A percentile compares a stretch with the other conserved stretches of the same genome.
These are phyloP conservation scores for Sylvicola cinctus DNA, from an alignment of 2,888 invertebrate species.

Conservation along the genomic window DNA sequence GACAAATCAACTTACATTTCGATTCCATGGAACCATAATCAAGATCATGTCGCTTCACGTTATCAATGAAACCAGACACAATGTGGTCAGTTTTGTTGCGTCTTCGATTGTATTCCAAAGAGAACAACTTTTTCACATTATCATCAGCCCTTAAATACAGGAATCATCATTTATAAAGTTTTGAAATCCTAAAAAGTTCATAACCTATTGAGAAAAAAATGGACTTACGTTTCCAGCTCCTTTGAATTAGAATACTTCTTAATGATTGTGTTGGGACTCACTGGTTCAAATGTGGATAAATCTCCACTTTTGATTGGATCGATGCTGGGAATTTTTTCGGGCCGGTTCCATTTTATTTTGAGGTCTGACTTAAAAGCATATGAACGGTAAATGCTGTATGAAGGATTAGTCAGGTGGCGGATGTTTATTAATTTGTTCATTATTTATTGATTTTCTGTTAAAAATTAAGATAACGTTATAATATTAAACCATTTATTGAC, in stretches of 20 bases:
- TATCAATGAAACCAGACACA: slow-evolving; percentile 30
- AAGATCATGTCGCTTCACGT: slow-evolving; percentile 45
- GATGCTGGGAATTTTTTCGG: slow-evolving; percentile 41
- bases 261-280: slow-evolving; percentile 32
- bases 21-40: slow-evolving; percentile 52
- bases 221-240: slow-evolving; percentile 44
- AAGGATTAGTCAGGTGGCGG: too few relatives aligned
- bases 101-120: slow-evolving; percentile 41
- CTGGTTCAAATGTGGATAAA: slow-evolving; percentile 30
- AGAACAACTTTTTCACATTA: slow-evolving; percentile 46
- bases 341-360: slow-evolving; percentile 59
- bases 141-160: slow-evolving; percentile 42
- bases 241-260: slow-evolving; percentile 35
- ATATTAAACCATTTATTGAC: too few relatives aligned
- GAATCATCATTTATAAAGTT: slow-evolving; percentile 2
- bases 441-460: too few relatives aligned
- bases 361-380: slow-evolving; percentile 41
- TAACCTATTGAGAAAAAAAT: slow-evolving; percentile 2
- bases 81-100: slow-evolving; percentile 30
- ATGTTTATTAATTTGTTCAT: too few relatives aligned
- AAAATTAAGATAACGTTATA: too few relatives aligned
- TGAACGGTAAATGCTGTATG: too few relatives aligned
- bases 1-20: slow-evolving; percentile 40
- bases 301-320: slow-evolving; percentile 54
- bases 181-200: not conserved